phyloP scores from a whole-genome alignment of 2,888 invertebrate species.

The Lathronympha strigana region DNA sequence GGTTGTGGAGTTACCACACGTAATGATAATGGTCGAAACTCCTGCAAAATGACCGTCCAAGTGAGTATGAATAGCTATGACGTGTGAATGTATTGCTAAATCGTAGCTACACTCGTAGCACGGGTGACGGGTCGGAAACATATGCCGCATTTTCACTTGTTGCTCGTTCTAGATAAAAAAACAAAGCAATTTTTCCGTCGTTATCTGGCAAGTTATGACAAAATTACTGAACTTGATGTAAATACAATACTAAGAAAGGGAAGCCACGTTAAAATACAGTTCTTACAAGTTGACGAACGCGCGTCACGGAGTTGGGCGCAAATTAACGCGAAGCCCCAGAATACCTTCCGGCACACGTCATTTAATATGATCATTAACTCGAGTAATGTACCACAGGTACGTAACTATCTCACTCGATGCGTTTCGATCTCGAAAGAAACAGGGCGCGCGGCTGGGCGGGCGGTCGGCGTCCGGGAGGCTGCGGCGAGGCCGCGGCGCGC shows the following conservation, averaged over 20 bases:
- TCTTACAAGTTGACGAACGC: not conserved
- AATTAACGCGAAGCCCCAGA: conserved; percentile 11
- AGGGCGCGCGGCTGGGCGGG: conserved; percentile 61
- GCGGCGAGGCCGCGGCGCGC: conserved; percentile 64
- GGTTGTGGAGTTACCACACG: too few relatives aligned
- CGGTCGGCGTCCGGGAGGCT: conserved; percentile 54
- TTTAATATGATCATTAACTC: conserved; percentile 24
- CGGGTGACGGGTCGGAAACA: not conserved
- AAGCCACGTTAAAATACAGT: not conserved
- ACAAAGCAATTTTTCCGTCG: too few relatives aligned
- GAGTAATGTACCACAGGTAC: conserved; percentile 21
- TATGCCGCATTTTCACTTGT: not conserved
- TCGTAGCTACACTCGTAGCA: not conserved
- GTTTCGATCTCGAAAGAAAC: conserved; percentile 38
- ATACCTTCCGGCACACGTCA: conserved; percentile 11
- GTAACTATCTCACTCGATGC: conserved; percentile 33
- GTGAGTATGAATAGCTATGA: not conserved
- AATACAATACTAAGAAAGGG: not conserved
- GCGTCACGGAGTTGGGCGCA: not conserved
- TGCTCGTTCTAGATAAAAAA: not conserved
- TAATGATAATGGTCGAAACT: not conserved
- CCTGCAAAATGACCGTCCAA: not conserved
- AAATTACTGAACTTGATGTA: too few relatives aligned
- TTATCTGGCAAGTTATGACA: too few relatives aligned
- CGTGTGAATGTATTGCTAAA: not conserved